Conservation (phyloP, 2,888 invertebrate genomes). For the Rhamphomyia laevipes region DNA sequence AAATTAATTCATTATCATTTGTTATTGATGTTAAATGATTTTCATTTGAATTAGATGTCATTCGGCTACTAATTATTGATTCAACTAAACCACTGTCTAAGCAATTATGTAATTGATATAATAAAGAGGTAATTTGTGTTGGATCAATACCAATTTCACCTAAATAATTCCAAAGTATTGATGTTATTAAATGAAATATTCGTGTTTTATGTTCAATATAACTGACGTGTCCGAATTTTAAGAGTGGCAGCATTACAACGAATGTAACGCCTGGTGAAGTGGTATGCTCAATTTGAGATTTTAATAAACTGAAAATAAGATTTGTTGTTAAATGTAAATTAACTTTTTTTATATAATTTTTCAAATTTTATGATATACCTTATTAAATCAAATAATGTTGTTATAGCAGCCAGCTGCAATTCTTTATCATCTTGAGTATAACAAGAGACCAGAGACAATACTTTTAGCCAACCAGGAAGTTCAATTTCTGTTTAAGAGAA, state of each 20-base stretch:
- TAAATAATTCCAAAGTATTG: conserved; percentile 60
- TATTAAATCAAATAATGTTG: conserved; percentile 60
- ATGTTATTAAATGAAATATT: conserved; percentile 53
- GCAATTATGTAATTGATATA: conserved; percentile 68
- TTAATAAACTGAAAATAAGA: conserved; percentile 27
- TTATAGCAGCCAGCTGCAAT: conserved; percentile 53
- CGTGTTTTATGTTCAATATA: conserved; percentile 56
- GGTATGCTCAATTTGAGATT: conserved; percentile 36
- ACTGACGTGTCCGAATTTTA: conserved; percentile 52
- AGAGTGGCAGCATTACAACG: conserved; percentile 56
- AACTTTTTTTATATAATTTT: not conserved
- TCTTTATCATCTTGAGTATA: conserved; percentile 50
- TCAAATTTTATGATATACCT: conserved; percentile 27
- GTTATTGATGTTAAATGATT: not conserved
- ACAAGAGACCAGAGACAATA: conserved; percentile 54
- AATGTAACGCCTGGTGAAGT: conserved; percentile 46
- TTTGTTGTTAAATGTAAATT: not conserved
- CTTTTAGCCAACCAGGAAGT: conserved; percentile 59
- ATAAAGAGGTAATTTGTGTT: conserved; percentile 44
- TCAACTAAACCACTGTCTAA: conserved; percentile 51
- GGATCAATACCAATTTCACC: conserved; percentile 34
- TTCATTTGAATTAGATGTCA: conserved; percentile 23
- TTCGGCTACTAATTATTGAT: conserved; percentile 49
- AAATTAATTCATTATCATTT: conserved; percentile 9
- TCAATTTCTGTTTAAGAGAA: conserved; percentile 25